Percentiles rank a stretch among this genome's conserved stretches.
phyloP scores from a whole-genome alignment of 2,113 vertebrate species.

The Tringa solitaria region DNA sequence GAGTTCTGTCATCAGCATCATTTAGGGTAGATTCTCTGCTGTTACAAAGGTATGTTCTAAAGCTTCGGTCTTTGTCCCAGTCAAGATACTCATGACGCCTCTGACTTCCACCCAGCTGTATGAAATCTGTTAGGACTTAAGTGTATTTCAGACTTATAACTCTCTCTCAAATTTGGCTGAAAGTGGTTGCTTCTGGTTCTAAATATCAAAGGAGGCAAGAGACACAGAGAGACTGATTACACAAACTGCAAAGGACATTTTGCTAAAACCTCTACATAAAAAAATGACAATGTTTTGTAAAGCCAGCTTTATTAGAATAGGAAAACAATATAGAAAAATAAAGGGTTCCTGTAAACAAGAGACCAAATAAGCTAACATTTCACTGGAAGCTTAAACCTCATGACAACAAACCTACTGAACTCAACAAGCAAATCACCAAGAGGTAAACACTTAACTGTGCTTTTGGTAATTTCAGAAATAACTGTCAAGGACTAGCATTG shows the following conservation, averaged over 20 bases:
- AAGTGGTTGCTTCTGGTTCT: background rate
- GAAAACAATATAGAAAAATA: constrained; percentile 41
- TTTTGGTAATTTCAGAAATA: background rate
- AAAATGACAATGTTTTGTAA: constrained; percentile 9
- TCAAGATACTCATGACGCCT: background rate
- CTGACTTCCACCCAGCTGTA: background rate
- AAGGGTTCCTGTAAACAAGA: background rate
- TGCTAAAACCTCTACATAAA: background rate
- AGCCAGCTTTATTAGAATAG: constrained; percentile 61
- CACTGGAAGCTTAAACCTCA: background rate
- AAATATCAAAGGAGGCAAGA: background rate
- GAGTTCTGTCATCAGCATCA: background rate
- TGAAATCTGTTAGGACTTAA: background rate
- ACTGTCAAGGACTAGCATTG: background rate
- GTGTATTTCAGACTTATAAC: background rate
- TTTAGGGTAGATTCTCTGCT: background rate
- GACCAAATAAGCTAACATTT: background rate
- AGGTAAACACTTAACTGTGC: background rate
- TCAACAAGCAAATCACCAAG: background rate
- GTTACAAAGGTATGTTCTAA: background rate
- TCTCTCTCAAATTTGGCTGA: background rate
- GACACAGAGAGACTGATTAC: background rate
- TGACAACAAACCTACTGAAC: background rate
- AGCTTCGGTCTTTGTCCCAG: background rate
- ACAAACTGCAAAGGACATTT: background rate